These are phyloP conservation scores for Drosophila rhopaloa DNA, from an alignment of 1,140 invertebrate species.

Conservation along the genomic window DNA sequence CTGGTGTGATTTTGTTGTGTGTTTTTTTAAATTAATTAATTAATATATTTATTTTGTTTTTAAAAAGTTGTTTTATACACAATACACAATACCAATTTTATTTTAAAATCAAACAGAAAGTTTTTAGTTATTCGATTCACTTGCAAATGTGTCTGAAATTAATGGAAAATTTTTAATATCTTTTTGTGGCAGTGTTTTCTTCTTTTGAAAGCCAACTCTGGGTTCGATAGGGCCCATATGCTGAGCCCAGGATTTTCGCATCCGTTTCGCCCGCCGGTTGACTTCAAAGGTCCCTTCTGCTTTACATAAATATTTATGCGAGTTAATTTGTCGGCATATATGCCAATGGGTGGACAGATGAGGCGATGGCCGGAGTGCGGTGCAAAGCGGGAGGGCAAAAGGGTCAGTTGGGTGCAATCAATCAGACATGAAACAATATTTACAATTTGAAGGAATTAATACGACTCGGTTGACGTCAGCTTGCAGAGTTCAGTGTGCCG, in stretches of 20 bases:
- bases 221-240: constrained; percentile 1
- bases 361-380: neutral
- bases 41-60: too few relatives aligned
- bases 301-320: constrained; percentile 76
- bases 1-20: too few relatives aligned
- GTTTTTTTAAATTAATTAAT: too few relatives aligned
- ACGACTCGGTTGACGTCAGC: constrained; percentile 39
- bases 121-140: too few relatives aligned
- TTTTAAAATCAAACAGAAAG: too few relatives aligned
- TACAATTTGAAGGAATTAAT: constrained; percentile 73
- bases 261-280: constrained; percentile 24
- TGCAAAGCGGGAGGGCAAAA: too few relatives aligned
- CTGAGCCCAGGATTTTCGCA: constrained; percentile 25
- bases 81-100: too few relatives aligned
- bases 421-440: constrained; percentile 78
- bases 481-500: constrained; percentile 26
- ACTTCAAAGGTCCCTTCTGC: constrained; percentile 53
- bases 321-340: constrained; percentile 75
- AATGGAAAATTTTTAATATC: neutral
- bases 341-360: constrained; percentile 5
- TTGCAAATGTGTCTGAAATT: too few relatives aligned
- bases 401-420: constrained; percentile 52
- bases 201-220: constrained; percentile 1
- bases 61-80: too few relatives aligned
- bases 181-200: neutral